Evolutionary conservation across 92 coral and sea anemone genomes (phyloP).

Genomic region (Epizoanthus illoricatus): DNA sequence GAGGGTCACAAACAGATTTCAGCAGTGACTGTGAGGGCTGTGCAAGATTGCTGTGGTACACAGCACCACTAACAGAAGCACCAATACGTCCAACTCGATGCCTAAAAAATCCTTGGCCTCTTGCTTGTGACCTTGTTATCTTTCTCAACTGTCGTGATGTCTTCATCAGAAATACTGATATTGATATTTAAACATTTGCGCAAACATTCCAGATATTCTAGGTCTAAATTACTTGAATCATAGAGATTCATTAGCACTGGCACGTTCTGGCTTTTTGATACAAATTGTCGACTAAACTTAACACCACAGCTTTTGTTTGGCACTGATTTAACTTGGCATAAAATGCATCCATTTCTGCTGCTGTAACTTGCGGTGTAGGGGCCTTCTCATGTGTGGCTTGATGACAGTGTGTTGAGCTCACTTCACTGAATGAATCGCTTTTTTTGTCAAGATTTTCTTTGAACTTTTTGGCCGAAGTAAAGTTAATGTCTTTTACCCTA

Average conservation of each 20-base stretch:
- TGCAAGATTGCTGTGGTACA: conserved; percentile 43
- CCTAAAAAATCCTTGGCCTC: conserved; percentile 46
- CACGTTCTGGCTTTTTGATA: conserved; percentile 8
- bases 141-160: conserved; percentile 40
- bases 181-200: conserved; percentile 36
- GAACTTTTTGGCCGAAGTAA: conserved; percentile 41
- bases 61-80: conserved; percentile 53
- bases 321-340: conserved; percentile 24
- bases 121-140: conserved; percentile 46
- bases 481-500: conserved; percentile 34
- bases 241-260: conserved; percentile 13
- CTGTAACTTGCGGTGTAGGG: conserved; percentile 16
- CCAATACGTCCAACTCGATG: conserved; percentile 70
- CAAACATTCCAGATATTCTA: conserved; percentile 44
- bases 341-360: conserved; percentile 14
- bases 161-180: conserved; percentile 24
- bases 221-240: conserved; percentile 39
- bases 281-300: conserved; percentile 4
- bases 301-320: conserved; percentile 17
- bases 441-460: conserved; percentile 26
- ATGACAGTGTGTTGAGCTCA: conserved; percentile 1
- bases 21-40: conserved; percentile 60
- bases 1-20: conserved; percentile 54
- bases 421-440: neutral
- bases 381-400: conserved; percentile 7